Evolutionary conservation across 53 echinoderm and acorn worm genomes (phyloP).

Genomic region (Temnopleurus reevesii): DNA sequence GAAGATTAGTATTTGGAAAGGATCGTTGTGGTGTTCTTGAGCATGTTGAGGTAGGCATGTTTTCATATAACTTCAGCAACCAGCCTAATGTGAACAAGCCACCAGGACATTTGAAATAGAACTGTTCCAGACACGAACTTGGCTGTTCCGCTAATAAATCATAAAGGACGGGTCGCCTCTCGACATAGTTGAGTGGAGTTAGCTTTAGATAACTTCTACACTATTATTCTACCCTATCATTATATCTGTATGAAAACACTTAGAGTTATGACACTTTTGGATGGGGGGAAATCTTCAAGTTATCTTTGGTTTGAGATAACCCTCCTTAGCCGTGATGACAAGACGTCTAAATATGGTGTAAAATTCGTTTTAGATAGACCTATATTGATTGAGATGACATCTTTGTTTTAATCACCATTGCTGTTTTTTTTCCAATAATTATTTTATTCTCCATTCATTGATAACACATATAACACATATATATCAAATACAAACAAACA

Average conservation of each 20-base stretch:
- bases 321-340: constrained; percentile 14
- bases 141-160: constrained; percentile 8
- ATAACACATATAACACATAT: no score
- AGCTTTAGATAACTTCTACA: constrained; percentile 6
- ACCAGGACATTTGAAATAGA: neutral
- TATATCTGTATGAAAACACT: constrained; percentile 35
- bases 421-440: no score
- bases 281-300: neutral
- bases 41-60: no score
- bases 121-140: constrained; percentile 34
- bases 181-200: constrained; percentile 9
- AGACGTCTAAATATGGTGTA: neutral
- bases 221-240: neutral
- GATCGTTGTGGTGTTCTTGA: no score
- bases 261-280: neutral
- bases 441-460: no score
- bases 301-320: constrained; percentile 11
- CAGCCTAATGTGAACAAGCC: constrained; percentile 6
- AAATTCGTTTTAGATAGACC: neutral
- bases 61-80: no score
- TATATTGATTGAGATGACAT: neutral
- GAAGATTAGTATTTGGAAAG: no score
- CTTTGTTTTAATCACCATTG: no score
- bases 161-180: neutral
- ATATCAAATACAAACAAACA: no score